phyloP scores from a whole-genome alignment of 2,113 vertebrate species.

The Porphyrio hochstetteri region DNA sequence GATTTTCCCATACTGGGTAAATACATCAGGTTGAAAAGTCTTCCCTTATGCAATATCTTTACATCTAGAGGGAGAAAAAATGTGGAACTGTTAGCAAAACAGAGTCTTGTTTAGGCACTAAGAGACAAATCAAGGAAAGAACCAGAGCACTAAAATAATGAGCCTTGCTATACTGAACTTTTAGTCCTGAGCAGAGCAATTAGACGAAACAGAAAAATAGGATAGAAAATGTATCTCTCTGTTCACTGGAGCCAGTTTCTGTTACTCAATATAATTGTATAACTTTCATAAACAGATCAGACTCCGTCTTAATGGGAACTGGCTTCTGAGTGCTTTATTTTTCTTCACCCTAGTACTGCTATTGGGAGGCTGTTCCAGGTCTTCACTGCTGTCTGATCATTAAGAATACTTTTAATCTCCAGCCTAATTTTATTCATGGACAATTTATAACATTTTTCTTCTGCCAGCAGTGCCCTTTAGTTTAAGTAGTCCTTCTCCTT shows the following conservation, averaged over 20 bases:
- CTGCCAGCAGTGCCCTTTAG: conserved; percentile 33
- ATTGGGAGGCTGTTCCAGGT: neutral
- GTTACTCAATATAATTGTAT: neutral
- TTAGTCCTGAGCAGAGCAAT: neutral
- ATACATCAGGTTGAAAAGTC: neutral
- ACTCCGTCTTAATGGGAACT: neutral
- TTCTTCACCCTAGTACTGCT: neutral
- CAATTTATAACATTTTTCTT: conserved; percentile 44
- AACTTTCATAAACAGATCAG: conserved; percentile 31
- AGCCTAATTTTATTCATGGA: conserved; percentile 33
- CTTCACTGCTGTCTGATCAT: neutral
- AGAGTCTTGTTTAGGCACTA: neutral
- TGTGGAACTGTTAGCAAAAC: neutral
- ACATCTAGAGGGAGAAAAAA: neutral
- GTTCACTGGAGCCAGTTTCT: conserved; percentile 6
- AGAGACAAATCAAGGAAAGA: neutral
- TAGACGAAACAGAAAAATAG: conserved; percentile 5
- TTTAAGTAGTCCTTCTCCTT: conserved; percentile 20
- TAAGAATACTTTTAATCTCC: conserved; percentile 35
- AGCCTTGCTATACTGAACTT: neutral
- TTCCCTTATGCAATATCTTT: neutral
- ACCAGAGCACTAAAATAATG: neutral
- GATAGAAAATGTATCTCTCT: neutral
- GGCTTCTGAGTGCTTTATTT: conserved; percentile 8
- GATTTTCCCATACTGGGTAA: neutral